phyloP scores from a whole-genome alignment of 2,113 vertebrate genomes.

The Ammospiza caudacuta region DNA sequence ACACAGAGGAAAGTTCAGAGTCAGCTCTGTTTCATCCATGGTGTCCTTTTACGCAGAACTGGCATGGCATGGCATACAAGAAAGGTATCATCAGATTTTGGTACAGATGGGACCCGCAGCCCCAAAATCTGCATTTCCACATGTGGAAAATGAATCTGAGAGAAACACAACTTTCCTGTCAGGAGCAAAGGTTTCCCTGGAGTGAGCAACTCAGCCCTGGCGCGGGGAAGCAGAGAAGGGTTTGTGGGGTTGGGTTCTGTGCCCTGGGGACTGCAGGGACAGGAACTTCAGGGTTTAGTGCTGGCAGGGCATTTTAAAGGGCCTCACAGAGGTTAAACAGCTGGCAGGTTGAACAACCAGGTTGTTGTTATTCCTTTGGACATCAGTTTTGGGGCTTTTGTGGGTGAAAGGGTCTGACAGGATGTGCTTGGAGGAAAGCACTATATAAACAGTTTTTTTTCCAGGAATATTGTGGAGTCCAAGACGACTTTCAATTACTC shows the following conservation, averaged over 20 bases:
- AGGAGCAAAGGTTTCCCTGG: not conserved
- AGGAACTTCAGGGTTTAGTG: not conserved
- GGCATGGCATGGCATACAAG: no score
- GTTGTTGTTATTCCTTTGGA: not conserved
- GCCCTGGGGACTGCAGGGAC: not conserved
- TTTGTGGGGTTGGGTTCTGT: not conserved
- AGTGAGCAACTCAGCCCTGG: not conserved
- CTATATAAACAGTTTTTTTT: no score
- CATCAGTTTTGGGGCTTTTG: no score
- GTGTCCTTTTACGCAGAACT: not conserved
- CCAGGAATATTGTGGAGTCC: no score
- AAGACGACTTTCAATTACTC: no score
- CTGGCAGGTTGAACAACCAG: not conserved
- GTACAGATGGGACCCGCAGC: not conserved
- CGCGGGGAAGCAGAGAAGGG: not conserved
- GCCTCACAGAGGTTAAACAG: not conserved
- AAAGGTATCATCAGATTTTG: not conserved
- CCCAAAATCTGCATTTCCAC: not conserved
- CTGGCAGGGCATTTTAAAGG: not conserved
- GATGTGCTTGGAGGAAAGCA: no score
- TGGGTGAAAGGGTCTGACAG: no score
- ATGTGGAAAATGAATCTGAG: not conserved
- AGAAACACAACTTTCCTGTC: not conserved
- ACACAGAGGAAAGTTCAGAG: no score
- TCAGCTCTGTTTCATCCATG: not conserved